Percentiles rank a stretch among this genome's conserved stretches.
phyloP scores from a whole-genome alignment of 2,888 invertebrate genomes.

The Lasioglossum vierecki region DNA sequence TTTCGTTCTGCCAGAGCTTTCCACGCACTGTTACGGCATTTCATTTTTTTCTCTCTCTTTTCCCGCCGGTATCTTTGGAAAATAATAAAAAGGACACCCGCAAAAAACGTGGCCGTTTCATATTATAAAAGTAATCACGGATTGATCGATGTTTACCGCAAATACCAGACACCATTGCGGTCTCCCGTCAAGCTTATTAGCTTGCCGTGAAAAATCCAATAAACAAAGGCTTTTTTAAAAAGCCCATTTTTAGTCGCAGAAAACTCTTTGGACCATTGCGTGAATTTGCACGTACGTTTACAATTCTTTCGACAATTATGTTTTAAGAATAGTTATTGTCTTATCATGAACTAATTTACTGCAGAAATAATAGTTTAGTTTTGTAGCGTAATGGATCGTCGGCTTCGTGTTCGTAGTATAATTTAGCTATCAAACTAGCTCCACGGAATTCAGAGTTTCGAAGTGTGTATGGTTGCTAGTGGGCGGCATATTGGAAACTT shows the following conservation, averaged over 20 bases:
- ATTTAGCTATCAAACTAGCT: not conserved
- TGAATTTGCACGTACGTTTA: not conserved
- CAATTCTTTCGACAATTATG: not conserved
- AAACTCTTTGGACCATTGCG: not conserved
- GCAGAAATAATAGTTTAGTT: not conserved
- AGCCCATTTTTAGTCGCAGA: not conserved
- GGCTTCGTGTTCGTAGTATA: not conserved
- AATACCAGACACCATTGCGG: not conserved
- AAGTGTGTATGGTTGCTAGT: not conserved
- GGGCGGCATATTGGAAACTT: not conserved
- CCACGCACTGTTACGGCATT: not conserved
- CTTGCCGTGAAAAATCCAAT: not conserved
- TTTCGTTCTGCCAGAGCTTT: constrained; percentile 4
- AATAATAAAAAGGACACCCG: not conserved
- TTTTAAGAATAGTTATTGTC: not conserved
- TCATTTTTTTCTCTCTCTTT: not conserved
- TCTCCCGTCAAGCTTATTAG: not conserved
- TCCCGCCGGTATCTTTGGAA: not conserved
- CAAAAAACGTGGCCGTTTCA: not conserved
- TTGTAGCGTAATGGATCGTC: not conserved
- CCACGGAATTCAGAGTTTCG: not conserved
- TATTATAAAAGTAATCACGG: not conserved
- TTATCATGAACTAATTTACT: no score
- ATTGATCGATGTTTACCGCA: constrained; percentile 5
- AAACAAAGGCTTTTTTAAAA: no score